Evolutionary conservation across 2,113 vertebrate species (phyloP).

Genomic region (Lasiurus cinereus): DNA sequence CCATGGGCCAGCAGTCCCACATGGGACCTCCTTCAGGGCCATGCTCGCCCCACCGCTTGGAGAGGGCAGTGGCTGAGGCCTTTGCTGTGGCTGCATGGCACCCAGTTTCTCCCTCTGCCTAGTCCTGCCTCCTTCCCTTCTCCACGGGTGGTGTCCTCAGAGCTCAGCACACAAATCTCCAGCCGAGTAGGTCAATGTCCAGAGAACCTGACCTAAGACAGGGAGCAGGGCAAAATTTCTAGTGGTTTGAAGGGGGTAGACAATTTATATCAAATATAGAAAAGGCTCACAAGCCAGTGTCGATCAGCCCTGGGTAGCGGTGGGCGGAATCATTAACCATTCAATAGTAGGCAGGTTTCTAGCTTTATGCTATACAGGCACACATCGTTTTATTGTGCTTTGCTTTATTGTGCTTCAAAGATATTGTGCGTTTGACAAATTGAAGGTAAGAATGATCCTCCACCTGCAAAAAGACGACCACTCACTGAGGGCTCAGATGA

Average conservation of each 20-base stretch:
- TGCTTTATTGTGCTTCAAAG: background rate
- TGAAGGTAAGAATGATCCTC: background rate
- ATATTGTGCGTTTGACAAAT: background rate
- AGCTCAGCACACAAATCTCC: background rate
- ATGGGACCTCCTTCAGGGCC: background rate
- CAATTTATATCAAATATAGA: background rate
- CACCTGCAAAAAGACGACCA: background rate
- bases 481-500: background rate
- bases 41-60: fast-evolving
- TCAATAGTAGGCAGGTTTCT: background rate
- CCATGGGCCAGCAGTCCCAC: background rate
- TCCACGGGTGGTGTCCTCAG: background rate
- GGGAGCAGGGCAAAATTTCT: background rate
- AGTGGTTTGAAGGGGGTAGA: background rate
- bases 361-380: background rate
- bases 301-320: background rate
- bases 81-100: fast-evolving
- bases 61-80: background rate
- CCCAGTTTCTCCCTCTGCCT: background rate
- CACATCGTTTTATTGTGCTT: background rate
- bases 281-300: background rate
- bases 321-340: background rate
- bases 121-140: background rate
- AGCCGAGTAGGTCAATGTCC: background rate
- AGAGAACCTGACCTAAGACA: background rate